Evolutionary conservation across 2,113 vertebrate genomes (phyloP).

Genomic region (Bos taurus): DNA sequence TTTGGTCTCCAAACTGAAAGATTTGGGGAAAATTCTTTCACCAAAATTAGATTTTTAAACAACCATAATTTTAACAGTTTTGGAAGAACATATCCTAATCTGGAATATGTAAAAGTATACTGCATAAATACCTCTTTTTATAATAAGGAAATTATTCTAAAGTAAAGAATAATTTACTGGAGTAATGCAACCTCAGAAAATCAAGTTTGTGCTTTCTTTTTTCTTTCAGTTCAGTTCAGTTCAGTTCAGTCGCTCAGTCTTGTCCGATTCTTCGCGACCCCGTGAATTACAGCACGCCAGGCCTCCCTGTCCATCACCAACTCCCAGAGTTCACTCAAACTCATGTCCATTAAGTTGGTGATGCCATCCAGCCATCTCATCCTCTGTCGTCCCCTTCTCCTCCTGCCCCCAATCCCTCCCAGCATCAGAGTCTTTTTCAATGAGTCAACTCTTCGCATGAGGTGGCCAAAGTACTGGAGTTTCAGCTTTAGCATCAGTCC

Average conservation of each 20-base stretch:
- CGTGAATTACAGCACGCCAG: too few species aligned
- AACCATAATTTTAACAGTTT: not conserved
- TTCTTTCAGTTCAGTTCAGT: not conserved
- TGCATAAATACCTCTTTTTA: not conserved
- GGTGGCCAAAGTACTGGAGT: too few species aligned
- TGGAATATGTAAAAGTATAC: not conserved
- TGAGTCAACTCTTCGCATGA: too few species aligned
- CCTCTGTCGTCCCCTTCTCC: too few species aligned
- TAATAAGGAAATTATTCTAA: not conserved
- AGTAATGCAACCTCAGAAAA: not conserved
- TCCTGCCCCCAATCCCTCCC: too few species aligned
- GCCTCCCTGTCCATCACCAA: too few species aligned
- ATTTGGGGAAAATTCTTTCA: not conserved
- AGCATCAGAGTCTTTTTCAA: too few species aligned
- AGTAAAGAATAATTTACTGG: not conserved
- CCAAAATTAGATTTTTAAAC: not conserved
- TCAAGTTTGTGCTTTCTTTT: not conserved
- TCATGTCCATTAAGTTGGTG: accelerated
- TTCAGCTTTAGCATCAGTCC: too few species aligned
- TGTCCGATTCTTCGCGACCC: too few species aligned
- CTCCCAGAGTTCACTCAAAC: too few species aligned
- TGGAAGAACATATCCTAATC: not conserved
- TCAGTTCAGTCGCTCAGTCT: too few species aligned
- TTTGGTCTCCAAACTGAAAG: not conserved
- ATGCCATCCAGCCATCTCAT: too few species aligned